A percentile compares a stretch with the other conserved stretches of the same genome.
phyloP scores from a whole-genome alignment of 2,113 vertebrate species.

The Puma concolor region DNA sequence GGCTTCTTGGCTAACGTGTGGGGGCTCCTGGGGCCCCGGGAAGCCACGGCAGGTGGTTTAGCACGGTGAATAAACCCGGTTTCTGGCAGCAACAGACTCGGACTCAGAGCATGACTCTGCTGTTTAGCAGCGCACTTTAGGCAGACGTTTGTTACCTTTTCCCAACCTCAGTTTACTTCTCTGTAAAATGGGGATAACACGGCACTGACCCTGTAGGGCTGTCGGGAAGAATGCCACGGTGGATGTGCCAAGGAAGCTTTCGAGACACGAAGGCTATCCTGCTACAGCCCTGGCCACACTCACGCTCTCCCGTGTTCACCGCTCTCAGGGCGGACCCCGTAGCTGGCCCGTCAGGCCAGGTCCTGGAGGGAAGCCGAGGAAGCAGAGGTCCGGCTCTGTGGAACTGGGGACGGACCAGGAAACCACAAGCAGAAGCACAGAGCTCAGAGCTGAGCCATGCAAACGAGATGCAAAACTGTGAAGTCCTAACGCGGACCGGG shows the following conservation, averaged over 20 bases:
- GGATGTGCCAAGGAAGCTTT: fast-evolving
- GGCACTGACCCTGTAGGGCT: not conserved
- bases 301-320: not conserved
- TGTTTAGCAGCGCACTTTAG: not conserved
- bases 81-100: not conserved
- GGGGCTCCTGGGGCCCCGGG: not conserved
- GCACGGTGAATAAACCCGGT: not conserved
- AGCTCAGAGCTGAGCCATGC: constrained; percentile 29
- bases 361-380: not conserved
- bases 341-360: not conserved
- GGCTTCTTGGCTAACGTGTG: not conserved
- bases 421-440: constrained; percentile 53
- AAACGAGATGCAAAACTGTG: constrained; percentile 61
- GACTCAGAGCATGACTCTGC: not conserved
- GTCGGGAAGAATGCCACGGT: not conserved
- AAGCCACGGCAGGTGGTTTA: not conserved
- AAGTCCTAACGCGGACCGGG: not conserved
- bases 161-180: not conserved
- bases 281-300: not conserved
- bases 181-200: not conserved
- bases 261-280: fast-evolving
- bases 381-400: not conserved
- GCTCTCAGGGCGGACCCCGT: not conserved
- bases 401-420: not conserved
- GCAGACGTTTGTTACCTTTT: not conserved